A percentile compares a stretch with the other conserved stretches of the same genome.
Conservation (phyloP, 1,140 invertebrate species). For the Hermatobates lingyangjiaoensis region DNA sequence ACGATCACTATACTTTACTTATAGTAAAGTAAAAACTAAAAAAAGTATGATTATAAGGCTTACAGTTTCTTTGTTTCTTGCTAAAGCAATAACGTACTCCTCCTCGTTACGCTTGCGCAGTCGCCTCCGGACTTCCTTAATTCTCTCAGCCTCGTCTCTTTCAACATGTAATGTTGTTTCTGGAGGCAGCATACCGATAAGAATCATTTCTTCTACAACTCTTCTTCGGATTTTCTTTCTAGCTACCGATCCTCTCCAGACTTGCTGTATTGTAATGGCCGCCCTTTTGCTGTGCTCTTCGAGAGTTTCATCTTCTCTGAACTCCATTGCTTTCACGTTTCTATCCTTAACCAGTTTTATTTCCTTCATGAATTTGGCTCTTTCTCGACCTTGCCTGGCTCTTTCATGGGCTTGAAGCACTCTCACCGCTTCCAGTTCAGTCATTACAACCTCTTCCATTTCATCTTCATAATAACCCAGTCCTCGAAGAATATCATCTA, state of each 20-base stretch:
- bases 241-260: constrained; percentile 62
- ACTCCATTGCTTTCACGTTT: constrained; percentile 23
- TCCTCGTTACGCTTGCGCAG: constrained; percentile 37
- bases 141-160: constrained; percentile 24
- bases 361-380: constrained; percentile 78
- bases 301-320: constrained; percentile 24
- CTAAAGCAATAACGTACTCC: constrained; percentile 37
- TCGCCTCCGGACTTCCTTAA: constrained; percentile 34
- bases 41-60: no score
- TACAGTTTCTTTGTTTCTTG: constrained; percentile 30
- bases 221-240: constrained; percentile 42
- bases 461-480: constrained; percentile 45
- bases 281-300: constrained; percentile 31
- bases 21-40: no score
- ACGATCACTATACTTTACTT: no score
- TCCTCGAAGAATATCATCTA: constrained; percentile 20
- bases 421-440: constrained; percentile 61
- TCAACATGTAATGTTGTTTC: constrained; percentile 21
- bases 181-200: constrained; percentile 47
- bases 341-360: constrained; percentile 57
- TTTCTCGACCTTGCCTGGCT: constrained; percentile 61
- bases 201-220: constrained; percentile 63
- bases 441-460: constrained; percentile 32
- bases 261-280: constrained; percentile 57
- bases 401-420: constrained; percentile 79